Percentiles rank a stretch among this genome's conserved stretches.
phyloP scores from a whole-genome alignment of 2,113 vertebrate species.

The Chiloscyllium plagiosum region DNA sequence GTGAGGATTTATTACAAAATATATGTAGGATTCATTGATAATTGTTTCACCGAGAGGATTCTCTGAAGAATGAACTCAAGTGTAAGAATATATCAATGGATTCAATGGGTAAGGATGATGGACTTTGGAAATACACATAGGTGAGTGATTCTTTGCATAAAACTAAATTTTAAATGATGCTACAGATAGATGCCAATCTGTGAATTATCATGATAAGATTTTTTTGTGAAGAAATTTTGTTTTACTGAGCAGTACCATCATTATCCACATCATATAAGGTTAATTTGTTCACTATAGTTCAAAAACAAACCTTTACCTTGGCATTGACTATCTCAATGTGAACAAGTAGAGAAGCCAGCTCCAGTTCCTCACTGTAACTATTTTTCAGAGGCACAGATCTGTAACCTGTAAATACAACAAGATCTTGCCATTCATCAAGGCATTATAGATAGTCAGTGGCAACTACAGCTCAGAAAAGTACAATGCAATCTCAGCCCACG shows the following conservation, averaged over 20 bases:
- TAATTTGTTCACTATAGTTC: not conserved
- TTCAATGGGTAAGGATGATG: not conserved
- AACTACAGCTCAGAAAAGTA: not conserved
- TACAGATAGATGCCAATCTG: not conserved
- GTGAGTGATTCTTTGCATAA: not conserved
- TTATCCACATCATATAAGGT: not conserved
- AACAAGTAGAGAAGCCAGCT: slow-evolving; percentile 67
- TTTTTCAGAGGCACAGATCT: slow-evolving; percentile 69
- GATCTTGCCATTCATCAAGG: not conserved
- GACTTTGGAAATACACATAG: not conserved
- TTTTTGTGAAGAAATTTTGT: not conserved
- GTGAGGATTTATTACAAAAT: too few relatives aligned
- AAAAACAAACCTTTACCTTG: slow-evolving; percentile 56
- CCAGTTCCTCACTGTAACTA: slow-evolving; percentile 75
- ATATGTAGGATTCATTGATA: too few relatives aligned
- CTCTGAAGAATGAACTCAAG: not conserved
- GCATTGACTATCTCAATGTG: slow-evolving; percentile 76
- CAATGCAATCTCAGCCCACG: not conserved
- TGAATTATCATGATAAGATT: not conserved
- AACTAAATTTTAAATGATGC: not conserved
- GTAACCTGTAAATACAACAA: slow-evolving; percentile 57
- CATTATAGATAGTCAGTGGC: not conserved
- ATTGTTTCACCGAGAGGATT: not conserved
- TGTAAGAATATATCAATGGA: not conserved
- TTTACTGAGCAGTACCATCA: not conserved